These are phyloP conservation scores for Xylocopa sonorina DNA, from an alignment of 1,140 invertebrate species.

Conservation along the genomic window DNA sequence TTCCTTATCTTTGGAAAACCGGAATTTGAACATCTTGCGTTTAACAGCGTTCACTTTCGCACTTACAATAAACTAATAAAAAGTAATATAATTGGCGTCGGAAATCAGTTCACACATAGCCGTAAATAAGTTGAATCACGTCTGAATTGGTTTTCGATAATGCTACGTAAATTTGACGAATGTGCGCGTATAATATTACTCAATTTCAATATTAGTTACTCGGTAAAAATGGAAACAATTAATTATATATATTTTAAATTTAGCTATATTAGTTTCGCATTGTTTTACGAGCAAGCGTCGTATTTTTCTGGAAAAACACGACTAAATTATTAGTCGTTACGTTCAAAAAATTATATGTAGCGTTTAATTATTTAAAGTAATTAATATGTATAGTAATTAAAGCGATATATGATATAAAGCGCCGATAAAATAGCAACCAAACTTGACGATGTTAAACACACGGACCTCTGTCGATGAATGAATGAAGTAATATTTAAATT, in stretches of 20 bases:
- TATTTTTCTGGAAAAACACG: not conserved
- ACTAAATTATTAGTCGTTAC: not conserved
- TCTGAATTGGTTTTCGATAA: too few species aligned
- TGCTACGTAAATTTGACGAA: too few species aligned
- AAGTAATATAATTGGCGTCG: not conserved
- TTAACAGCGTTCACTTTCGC: not conserved
- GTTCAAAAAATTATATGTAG: too few species aligned
- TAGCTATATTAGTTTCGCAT: too few species aligned
- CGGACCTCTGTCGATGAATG: not conserved
- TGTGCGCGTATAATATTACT: too few species aligned
- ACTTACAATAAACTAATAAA: not conserved
- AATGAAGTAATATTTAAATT: not conserved
- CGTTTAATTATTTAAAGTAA: not conserved
- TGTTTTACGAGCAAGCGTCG: too few species aligned
- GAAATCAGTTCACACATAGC: not conserved
- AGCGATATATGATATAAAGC: too few species aligned
- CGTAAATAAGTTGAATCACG: not conserved
- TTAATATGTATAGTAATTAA: too few species aligned
- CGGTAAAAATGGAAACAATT: not conserved
- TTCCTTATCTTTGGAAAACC: not conserved
- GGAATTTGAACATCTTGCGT: conserved; percentile 1
- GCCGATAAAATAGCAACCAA: not conserved
- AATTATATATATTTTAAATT: not conserved
- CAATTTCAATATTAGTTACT: too few species aligned
- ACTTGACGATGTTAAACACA: not conserved